Percentiles rank a stretch among this genome's conserved stretches.
phyloP scores from a whole-genome alignment of 2,797 vertebrate species.

The Poeciliopsis turneri region DNA sequence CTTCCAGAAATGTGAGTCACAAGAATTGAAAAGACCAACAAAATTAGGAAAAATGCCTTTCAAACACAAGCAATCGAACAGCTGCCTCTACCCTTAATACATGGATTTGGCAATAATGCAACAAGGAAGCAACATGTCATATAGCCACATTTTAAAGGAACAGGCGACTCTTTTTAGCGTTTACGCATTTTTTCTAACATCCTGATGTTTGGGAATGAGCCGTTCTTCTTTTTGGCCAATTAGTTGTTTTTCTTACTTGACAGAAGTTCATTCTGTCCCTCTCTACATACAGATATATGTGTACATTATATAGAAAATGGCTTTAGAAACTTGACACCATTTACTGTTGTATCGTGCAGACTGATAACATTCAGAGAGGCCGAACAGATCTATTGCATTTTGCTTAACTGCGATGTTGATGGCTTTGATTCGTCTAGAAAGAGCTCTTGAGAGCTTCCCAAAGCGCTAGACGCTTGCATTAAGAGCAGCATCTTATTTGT shows the following conservation, averaged over 20 bases:
- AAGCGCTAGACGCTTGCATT: constrained; percentile 12
- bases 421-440: constrained; percentile 32
- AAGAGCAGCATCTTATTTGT: constrained; percentile 17
- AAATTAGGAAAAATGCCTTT: not conserved
- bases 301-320: not conserved
- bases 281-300: not conserved
- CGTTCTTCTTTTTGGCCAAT: not conserved
- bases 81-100: not conserved
- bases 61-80: not conserved
- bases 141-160: not conserved
- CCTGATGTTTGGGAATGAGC: not conserved
- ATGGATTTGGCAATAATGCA: not conserved
- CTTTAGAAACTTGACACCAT: not conserved
- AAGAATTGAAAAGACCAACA: not conserved
- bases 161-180: not conserved
- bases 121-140: not conserved
- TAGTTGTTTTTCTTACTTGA: not conserved
- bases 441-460: constrained; percentile 18
- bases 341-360: not conserved
- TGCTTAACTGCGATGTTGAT: constrained; percentile 18
- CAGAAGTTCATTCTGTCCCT: not conserved
- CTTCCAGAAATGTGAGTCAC: not conserved
- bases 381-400: not conserved
- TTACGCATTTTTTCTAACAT: not conserved
- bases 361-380: not conserved